Conservation (phyloP, 1,140 invertebrate species). For the Lutraria rhynchaena region DNA sequence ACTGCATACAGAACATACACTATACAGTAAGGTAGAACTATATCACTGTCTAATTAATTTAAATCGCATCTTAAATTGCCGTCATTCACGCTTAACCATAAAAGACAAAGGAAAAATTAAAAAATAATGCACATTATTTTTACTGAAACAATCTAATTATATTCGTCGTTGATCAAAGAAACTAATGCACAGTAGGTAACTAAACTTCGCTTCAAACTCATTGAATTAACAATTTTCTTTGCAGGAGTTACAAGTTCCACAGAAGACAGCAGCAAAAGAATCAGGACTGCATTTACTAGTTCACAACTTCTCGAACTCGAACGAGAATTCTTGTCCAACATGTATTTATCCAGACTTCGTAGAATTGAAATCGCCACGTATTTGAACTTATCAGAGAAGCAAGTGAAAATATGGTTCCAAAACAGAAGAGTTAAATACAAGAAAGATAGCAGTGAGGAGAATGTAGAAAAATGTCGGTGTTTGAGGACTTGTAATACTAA, state of each 20-base stretch:
- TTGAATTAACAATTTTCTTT: constrained; percentile 8
- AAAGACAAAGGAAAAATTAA: too few species aligned
- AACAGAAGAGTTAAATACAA: constrained; percentile 94
- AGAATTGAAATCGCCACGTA: constrained; percentile 86
- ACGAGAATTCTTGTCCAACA: constrained; percentile 84
- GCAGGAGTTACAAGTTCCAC: constrained; percentile 76
- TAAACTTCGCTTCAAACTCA: too few species aligned
- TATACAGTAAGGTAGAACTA: too few species aligned
- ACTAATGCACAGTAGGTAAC: too few species aligned
- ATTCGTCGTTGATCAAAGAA: too few species aligned
- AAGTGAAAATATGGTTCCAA: constrained; percentile 97
- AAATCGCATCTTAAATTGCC: too few species aligned
- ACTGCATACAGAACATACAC: too few species aligned
- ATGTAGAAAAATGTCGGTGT: constrained; percentile 84
- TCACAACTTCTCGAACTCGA: constrained; percentile 85
- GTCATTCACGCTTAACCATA: too few species aligned
- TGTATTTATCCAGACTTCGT: constrained; percentile 85
- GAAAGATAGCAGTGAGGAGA: constrained; percentile 85
- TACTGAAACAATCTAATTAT: too few species aligned
- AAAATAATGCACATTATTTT: too few species aligned
- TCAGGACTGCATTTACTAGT: constrained; percentile 86
- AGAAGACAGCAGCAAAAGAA: constrained; percentile 82
- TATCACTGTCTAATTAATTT: too few species aligned
- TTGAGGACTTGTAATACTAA: constrained; percentile 76
- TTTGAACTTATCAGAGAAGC: constrained; percentile 93